Conservation (phyloP, 2,113 vertebrate species). For the Oreochromis spilurus region DNA sequence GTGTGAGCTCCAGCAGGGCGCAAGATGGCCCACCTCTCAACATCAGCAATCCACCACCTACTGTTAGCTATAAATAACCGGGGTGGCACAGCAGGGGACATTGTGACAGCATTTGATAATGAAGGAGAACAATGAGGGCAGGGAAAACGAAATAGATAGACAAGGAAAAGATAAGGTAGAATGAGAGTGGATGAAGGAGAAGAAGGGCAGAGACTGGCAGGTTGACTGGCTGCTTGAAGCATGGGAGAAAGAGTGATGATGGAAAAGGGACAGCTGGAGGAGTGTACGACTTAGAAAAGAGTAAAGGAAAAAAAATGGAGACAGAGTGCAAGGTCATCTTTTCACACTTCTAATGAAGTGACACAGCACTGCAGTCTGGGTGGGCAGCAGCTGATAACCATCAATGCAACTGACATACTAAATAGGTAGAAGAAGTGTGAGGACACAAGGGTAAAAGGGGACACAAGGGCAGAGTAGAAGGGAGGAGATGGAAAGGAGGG, state of each 20-base stretch:
- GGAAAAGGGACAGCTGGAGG: constrained; percentile 27
- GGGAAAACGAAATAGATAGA: constrained; percentile 39
- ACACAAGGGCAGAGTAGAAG: background rate
- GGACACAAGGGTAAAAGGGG: background rate
- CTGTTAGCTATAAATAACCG: constrained; percentile 57
- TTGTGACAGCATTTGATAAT: constrained; percentile 62
- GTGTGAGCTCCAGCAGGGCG: constrained; percentile 3
- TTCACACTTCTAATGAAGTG: constrained; percentile 66
- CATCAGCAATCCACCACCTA: constrained; percentile 36
- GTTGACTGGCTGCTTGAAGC: background rate
- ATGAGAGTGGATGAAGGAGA: constrained; percentile 6
- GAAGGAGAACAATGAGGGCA: constrained; percentile 67
- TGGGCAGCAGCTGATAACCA: constrained; percentile 29
- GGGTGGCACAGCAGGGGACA: constrained; percentile 46
- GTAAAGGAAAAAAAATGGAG: constrained; percentile 3
- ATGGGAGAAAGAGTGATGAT: constrained; percentile 39
- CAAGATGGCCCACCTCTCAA: constrained; percentile 45
- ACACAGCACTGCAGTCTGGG: constrained; percentile 29
- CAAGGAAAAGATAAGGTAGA: constrained; percentile 17
- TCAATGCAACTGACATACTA: constrained; percentile 35
- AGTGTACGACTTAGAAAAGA: constrained; percentile 21
- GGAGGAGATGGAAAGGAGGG: background rate
- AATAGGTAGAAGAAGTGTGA: constrained; percentile 14
- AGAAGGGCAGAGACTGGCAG: constrained; percentile 41
- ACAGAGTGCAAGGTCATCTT: constrained; percentile 62